Percentiles rank a stretch among this genome's conserved stretches.
Evolutionary conservation across 1,140 invertebrate species (phyloP).

Genomic region (Stenopsyche tienmushanensis): DNA sequence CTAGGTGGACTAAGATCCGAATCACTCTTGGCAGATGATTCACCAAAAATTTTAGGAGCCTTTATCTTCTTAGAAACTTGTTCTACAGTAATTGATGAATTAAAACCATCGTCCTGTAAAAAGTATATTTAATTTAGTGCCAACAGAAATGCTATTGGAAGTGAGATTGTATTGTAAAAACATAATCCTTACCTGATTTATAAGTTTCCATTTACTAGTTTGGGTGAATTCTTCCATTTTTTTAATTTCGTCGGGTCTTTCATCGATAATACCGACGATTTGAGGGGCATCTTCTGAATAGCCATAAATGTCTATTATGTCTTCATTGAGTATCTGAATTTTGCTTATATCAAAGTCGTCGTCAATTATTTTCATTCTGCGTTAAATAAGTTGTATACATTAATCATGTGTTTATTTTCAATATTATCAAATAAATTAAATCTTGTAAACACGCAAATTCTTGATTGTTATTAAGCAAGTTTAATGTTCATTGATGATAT

Average conservation of each 20-base stretch:
- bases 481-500: too few species aligned
- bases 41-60: neutral
- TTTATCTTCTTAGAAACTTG: slow-evolving; percentile 26
- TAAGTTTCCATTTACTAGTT: slow-evolving; percentile 71
- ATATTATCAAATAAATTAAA: slow-evolving; percentile 4
- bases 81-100: slow-evolving; percentile 39
- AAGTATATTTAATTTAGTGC: slow-evolving; percentile 15
- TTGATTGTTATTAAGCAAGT: slow-evolving; percentile 20
- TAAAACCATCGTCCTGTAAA: slow-evolving; percentile 55
- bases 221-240: slow-evolving; percentile 63
- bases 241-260: slow-evolving; percentile 70
- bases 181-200: slow-evolving; percentile 56
- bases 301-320: slow-evolving; percentile 68
- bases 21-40: slow-evolving; percentile 20
- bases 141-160: neutral
- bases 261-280: slow-evolving; percentile 88
- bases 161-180: too few species aligned
- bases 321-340: slow-evolving; percentile 62
- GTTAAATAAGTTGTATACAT: slow-evolving; percentile 38
- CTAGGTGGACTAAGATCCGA: slow-evolving; percentile 32
- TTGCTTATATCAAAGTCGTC: slow-evolving; percentile 76
- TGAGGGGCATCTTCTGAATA: slow-evolving; percentile 83
- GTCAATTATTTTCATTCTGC: slow-evolving; percentile 85
- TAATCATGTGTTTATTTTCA: neutral
- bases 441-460: slow-evolving; percentile 9